phyloP scores from a whole-genome alignment of 1,140 invertebrate species.

The Monochamus saltuarius region DNA sequence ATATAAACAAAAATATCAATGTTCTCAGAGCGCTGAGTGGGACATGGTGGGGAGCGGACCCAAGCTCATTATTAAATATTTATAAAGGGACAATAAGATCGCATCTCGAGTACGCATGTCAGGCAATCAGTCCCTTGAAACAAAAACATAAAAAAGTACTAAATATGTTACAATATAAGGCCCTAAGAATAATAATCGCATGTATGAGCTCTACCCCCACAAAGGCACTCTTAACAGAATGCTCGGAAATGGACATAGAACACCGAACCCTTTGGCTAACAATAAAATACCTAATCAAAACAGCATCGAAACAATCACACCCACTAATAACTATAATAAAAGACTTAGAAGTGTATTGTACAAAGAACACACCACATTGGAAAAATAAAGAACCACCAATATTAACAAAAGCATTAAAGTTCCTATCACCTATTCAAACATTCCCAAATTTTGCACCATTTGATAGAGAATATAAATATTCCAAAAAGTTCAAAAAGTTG shows the following conservation, averaged over 20 bases:
- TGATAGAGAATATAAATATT: too few relatives aligned
- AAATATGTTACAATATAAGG: constrained; percentile 14
- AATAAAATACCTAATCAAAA: constrained; percentile 16
- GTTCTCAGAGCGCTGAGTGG: constrained; percentile 26
- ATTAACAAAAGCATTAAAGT: too few relatives aligned
- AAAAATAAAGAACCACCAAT: too few relatives aligned
- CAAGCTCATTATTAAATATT: constrained; percentile 3
- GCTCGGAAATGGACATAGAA: constrained; percentile 13
- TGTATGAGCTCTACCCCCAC: constrained; percentile 26
- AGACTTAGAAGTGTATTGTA: too few relatives aligned
- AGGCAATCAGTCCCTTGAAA: constrained; percentile 13
- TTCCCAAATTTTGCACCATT: too few relatives aligned
- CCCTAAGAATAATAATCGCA: constrained; percentile 13
- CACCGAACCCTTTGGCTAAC: constrained; percentile 12
- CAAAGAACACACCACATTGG: too few relatives aligned
- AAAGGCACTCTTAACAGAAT: constrained; percentile 21
- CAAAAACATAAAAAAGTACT: constrained; percentile 12
- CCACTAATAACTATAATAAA: too few relatives aligned
- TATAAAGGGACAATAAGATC: constrained; percentile 19
- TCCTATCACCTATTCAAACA: too few relatives aligned
- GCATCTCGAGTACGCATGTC: constrained; percentile 24
- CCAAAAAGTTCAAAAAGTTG: too few relatives aligned
- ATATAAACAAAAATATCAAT: constrained; percentile 16
- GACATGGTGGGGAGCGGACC: constrained; percentile 28
- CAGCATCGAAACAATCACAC: too few relatives aligned